phyloP scores from a whole-genome alignment of 2,888 invertebrate species.

The Epiblema foenella region DNA sequence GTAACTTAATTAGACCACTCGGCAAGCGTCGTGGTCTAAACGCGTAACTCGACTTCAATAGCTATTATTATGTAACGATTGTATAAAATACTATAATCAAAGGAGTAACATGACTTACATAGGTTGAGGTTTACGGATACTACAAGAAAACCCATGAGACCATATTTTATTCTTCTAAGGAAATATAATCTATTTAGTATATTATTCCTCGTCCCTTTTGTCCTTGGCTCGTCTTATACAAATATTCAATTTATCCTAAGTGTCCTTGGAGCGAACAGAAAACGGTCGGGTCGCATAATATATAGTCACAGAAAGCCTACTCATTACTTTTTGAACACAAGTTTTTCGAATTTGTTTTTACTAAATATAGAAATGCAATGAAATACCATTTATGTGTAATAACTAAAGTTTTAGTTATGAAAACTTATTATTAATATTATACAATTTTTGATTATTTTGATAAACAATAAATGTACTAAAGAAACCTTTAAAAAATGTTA shows the following conservation, averaged over 20 bases:
- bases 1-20: too few species aligned
- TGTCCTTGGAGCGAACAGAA: neutral
- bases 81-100: too few species aligned
- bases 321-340: neutral
- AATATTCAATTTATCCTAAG: slow-evolving; percentile 12
- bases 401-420: too few species aligned
- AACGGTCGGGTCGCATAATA: slow-evolving; percentile 5
- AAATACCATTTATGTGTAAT: too few species aligned
- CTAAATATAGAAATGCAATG: neutral
- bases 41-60: too few species aligned
- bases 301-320: slow-evolving; percentile 1
- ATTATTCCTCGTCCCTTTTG: slow-evolving; percentile 12
- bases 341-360: neutral
- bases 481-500: too few species aligned
- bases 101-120: too few species aligned
- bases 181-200: slow-evolving; percentile 21
- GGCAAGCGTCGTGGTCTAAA: too few species aligned
- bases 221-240: slow-evolving; percentile 3
- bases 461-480: too few species aligned
- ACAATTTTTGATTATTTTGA: too few species aligned
- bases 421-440: too few species aligned
- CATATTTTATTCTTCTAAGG: slow-evolving; percentile 8
- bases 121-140: neutral
- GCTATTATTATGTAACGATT: too few species aligned
- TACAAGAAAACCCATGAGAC: neutral